Evolutionary conservation across 2,797 vertebrate species (phyloP).

Genomic region (Passerculus sandwichensis): DNA sequence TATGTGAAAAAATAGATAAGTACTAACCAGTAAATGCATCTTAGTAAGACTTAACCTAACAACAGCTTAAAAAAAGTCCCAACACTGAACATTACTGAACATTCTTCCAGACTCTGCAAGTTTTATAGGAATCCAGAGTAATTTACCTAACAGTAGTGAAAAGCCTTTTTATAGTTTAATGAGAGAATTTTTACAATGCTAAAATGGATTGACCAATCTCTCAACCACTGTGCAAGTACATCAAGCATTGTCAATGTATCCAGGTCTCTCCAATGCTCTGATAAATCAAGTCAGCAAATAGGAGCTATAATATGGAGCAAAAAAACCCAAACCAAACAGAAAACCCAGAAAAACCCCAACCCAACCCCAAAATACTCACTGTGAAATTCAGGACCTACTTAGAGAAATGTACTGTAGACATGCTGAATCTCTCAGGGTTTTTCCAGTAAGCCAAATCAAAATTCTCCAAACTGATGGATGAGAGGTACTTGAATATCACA

Average conservation of each 20-base stretch:
- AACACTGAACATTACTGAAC: neutral
- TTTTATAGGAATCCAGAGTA: neutral
- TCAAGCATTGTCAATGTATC: neutral
- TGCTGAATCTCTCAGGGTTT: neutral
- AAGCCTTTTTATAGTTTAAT: neutral
- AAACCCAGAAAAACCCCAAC: rapidly evolving
- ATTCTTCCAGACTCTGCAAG: neutral
- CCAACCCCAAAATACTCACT: neutral
- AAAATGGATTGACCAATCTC: neutral
- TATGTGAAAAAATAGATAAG: neutral
- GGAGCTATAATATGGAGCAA: neutral
- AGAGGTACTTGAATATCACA: neutral
- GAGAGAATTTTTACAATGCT: neutral
- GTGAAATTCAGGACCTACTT: neutral
- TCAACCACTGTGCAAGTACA: neutral
- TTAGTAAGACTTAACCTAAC: neutral
- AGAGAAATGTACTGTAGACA: neutral
- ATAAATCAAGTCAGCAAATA: neutral
- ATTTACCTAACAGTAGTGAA: neutral
- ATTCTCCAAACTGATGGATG: neutral
- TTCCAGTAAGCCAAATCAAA: neutral
- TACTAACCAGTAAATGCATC: neutral
- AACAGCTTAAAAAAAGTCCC: neutral
- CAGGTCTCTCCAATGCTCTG: neutral
- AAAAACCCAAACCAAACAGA: neutral